A percentile compares a stretch with the other conserved stretches of the same genome.
These are phyloP conservation scores for Emydoidea blandingii DNA, from an alignment of 2,797 vertebrate genomes.

Conservation along the genomic window DNA sequence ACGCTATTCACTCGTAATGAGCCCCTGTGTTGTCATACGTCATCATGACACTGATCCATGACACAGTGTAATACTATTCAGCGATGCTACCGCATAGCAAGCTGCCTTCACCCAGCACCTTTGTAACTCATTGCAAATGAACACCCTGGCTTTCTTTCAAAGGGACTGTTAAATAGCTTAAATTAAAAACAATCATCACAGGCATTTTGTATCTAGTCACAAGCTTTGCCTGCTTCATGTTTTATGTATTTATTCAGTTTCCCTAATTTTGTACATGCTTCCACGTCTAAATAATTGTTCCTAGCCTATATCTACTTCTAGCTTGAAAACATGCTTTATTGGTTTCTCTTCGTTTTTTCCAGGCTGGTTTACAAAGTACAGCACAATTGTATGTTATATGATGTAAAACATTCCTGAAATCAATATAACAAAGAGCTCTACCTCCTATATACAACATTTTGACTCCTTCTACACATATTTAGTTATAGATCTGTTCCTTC, in stretches of 20 bases:
- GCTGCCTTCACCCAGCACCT: background rate
- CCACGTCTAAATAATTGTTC: fast-evolving
- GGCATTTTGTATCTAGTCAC: background rate
- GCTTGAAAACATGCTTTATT: background rate
- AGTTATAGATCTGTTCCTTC: background rate
- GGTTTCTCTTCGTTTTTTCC: background rate
- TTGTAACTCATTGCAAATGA: background rate
- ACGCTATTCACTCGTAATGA: conserved; percentile 46
- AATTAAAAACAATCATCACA: background rate
- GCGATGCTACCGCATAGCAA: background rate
- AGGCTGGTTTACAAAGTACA: background rate
- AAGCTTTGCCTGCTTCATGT: fast-evolving
- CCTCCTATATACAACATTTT: no score
- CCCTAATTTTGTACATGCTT: background rate
- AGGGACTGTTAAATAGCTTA: background rate
- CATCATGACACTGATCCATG: conserved; percentile 56
- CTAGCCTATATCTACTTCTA: fast-evolving
- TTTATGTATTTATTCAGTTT: background rate
- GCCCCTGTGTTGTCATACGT: conserved; percentile 44
- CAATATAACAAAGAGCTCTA: background rate
- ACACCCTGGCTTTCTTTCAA: background rate
- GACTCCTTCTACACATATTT: background rate
- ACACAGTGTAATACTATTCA: conserved; percentile 44
- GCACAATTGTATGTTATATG: background rate
- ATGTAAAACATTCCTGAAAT: background rate